Conservation (phyloP, 2,797 vertebrate genomes). For the Pelodytes ibericus region DNA sequence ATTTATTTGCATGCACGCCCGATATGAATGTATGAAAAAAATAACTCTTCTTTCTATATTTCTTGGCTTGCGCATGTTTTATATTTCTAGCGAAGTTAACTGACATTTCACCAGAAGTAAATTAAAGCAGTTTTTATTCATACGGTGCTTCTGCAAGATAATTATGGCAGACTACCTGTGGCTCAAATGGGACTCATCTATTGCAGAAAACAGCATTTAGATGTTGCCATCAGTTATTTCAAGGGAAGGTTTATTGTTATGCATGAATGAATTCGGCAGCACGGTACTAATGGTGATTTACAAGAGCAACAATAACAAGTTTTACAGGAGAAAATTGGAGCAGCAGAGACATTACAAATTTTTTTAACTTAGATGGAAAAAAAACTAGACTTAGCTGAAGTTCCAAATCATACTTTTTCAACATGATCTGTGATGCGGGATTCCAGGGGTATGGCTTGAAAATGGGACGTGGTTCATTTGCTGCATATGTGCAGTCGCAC, state of each 20-base stretch:
- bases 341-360: neutral
- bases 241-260: constrained; percentile 50
- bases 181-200: constrained; percentile 45
- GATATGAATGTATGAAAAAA: too few species aligned
- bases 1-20: too few species aligned
- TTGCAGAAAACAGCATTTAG: constrained; percentile 33
- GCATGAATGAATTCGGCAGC: constrained; percentile 38
- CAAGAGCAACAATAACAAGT: constrained; percentile 27
- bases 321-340: constrained; percentile 12
- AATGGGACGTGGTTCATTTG: too few species aligned
- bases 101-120: neutral
- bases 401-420: too few species aligned
- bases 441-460: too few species aligned
- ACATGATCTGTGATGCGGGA: too few species aligned
- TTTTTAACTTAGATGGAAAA: constrained; percentile 17
- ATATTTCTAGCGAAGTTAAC: too few species aligned
- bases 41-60: too few species aligned
- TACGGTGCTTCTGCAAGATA: constrained; percentile 21
- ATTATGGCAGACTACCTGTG: constrained; percentile 45
- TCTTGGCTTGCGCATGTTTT: too few species aligned
- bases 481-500: too few species aligned
- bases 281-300: constrained; percentile 46
- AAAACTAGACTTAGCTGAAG: neutral
- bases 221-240: constrained; percentile 44
- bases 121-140: constrained; percentile 36